Percentiles rank a stretch among this genome's conserved stretches.
These are phyloP conservation scores for Fulmarus glacialis DNA, from an alignment of 2,113 vertebrate genomes.

Conservation along the genomic window DNA sequence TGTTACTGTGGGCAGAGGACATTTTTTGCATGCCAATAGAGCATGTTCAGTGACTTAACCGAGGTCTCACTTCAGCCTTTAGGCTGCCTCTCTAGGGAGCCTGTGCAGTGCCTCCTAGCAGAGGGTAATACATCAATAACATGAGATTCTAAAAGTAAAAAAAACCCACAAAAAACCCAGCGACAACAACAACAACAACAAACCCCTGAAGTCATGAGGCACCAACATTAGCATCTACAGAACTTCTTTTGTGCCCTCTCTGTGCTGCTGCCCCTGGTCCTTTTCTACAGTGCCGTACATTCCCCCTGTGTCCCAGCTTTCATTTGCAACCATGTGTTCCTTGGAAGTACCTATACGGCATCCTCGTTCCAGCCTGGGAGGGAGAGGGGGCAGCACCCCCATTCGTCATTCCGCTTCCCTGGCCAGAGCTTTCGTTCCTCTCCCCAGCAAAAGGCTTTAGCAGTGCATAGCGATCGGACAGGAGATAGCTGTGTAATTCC, in stretches of 20 bases:
- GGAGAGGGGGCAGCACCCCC: fast-evolving
- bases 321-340: fast-evolving
- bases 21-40: background rate
- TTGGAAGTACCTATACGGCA: fast-evolving
- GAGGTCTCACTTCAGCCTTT: background rate
- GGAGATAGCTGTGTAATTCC: background rate
- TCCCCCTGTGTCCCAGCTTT: background rate
- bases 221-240: background rate
- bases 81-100: background rate
- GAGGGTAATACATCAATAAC: background rate
- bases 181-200: background rate
- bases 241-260: background rate
- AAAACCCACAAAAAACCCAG: fast-evolving
- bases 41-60: background rate
- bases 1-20: background rate
- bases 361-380: background rate
- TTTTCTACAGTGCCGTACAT: fast-evolving
- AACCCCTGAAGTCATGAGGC: background rate
- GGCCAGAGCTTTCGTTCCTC: background rate
- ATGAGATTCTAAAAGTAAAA: background rate
- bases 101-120: background rate
- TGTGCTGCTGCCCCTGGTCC: background rate
- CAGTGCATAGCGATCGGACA: fast-evolving
- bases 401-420: fast-evolving
- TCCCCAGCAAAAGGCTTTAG: background rate